These are phyloP conservation scores for Proisotoma minuta DNA, from an alignment of 2,888 invertebrate species.

Conservation along the genomic window DNA sequence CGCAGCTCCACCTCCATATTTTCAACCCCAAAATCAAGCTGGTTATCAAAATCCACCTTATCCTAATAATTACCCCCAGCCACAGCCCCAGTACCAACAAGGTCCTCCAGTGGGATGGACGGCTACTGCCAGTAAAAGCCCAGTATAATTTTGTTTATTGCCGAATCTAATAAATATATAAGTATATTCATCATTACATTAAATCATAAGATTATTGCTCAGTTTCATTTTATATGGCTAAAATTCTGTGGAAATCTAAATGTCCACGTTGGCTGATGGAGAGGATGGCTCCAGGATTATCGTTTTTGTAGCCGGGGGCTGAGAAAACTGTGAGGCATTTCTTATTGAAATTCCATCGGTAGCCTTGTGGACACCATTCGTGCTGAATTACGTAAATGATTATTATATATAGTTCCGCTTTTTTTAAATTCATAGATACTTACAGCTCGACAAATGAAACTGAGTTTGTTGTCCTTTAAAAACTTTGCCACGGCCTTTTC, in stretches of 20 bases:
- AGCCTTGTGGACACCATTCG: no score
- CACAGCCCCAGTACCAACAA: neutral
- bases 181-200: no score
- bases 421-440: neutral
- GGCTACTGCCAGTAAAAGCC: no score
- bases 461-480: slow-evolving; percentile 15
- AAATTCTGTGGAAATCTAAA: no score
- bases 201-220: no score
- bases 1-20: neutral
- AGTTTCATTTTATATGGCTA: no score
- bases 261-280: no score
- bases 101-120: neutral
- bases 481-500: slow-evolving; percentile 14
- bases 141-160: no score
- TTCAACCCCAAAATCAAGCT: neutral
- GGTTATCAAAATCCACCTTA: no score
- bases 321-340: slow-evolving; percentile 17
- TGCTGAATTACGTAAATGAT: neutral
- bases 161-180: no score
- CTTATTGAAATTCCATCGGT: slow-evolving; percentile 15
- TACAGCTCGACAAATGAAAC: slow-evolving; percentile 22
- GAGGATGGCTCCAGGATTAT: no score
- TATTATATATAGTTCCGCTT: neutral
- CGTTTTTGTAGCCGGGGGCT: no score
- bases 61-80: neutral